These are phyloP conservation scores for Enteromius afrohamiltoni DNA, from an alignment of 2,797 vertebrate species.

Conservation along the genomic window DNA sequence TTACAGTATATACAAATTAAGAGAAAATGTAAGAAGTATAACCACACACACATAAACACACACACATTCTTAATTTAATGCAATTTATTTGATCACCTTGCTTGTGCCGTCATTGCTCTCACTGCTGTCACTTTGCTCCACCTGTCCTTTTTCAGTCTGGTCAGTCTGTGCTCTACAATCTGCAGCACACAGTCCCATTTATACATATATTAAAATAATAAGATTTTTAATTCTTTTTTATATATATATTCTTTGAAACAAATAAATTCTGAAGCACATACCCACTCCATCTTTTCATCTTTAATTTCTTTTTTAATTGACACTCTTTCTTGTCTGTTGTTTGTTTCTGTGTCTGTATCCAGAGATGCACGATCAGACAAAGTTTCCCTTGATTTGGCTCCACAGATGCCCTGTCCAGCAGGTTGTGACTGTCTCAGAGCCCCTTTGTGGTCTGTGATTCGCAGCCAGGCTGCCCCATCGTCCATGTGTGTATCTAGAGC, in stretches of 20 bases:
- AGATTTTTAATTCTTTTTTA: neutral
- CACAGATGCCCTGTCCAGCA: neutral
- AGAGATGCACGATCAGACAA: neutral
- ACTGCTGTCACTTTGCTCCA: slow-evolving; percentile 17
- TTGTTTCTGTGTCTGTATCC: neutral
- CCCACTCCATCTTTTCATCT: neutral
- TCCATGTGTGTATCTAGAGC: slow-evolving; percentile 71
- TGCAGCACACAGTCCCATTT: neutral
- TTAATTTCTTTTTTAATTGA: neutral
- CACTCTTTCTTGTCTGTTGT: neutral
- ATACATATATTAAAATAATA: neutral
- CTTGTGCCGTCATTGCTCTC: slow-evolving; percentile 56
- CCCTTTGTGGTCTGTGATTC: neutral
- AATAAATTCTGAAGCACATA: neutral
- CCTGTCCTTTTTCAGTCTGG: slow-evolving; percentile 10
- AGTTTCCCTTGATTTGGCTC: slow-evolving; percentile 12
- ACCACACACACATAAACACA: too few species aligned
- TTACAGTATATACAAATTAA: neutral
- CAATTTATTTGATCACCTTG: slow-evolving; percentile 55
- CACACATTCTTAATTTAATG: too few species aligned
- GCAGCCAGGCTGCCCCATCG: slow-evolving; percentile 62
- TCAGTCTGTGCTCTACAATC: neutral
- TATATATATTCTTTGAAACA: neutral
- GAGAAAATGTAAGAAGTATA: neutral
- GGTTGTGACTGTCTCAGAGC: neutral